Percentiles rank a stretch among this genome's conserved stretches.
phyloP scores from a whole-genome alignment of 2,113 vertebrate species.

The Lamprologus ornatipinnis region DNA sequence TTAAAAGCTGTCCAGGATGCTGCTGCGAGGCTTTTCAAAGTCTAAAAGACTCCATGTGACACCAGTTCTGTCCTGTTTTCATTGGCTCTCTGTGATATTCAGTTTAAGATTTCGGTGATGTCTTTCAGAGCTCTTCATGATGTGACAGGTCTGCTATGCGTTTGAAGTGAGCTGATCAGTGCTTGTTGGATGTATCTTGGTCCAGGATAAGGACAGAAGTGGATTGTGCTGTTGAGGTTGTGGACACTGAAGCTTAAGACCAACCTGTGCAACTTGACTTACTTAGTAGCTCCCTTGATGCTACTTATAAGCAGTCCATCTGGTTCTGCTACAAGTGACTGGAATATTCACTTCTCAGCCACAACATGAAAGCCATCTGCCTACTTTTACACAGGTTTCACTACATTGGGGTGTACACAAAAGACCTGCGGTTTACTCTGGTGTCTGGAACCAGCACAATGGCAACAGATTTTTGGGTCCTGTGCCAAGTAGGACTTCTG shows the following conservation, averaged over 20 bases:
- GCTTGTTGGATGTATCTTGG: background rate
- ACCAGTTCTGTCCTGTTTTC: background rate
- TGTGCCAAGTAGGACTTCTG: background rate
- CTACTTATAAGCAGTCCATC: background rate
- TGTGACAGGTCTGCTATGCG: accelerated
- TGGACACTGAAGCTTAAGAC: background rate
- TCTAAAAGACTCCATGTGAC: background rate
- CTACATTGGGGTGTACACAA: background rate
- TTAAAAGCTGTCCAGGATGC: accelerated
- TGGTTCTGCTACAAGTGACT: background rate
- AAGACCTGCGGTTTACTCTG: background rate
- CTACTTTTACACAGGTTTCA: background rate
- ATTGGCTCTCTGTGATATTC: background rate
- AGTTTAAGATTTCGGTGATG: background rate
- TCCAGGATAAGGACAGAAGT: background rate
- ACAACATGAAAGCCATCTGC: background rate
- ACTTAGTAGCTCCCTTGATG: background rate
- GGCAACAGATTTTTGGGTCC: background rate
- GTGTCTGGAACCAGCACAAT: background rate
- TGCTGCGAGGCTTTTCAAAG: background rate
- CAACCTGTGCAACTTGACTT: background rate
- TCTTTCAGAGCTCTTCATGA: background rate
- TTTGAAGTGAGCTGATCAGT: background rate
- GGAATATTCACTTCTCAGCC: background rate
- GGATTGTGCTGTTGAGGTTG: background rate